These are phyloP conservation scores for Morpho helenor DNA, from an alignment of 2,888 invertebrate genomes.

Conservation along the genomic window DNA sequence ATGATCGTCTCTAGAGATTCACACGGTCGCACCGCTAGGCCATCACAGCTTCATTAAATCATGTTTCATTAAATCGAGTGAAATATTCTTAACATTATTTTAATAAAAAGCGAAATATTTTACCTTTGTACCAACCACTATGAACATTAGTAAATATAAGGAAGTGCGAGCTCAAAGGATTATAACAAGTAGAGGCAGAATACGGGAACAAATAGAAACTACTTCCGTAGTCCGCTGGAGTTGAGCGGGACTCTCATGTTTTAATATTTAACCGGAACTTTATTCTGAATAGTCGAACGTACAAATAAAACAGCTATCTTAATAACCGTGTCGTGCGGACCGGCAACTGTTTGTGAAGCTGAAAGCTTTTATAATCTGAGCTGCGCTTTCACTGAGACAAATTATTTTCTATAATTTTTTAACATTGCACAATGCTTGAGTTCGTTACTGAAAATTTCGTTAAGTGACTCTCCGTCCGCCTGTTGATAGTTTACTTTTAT, in stretches of 20 bases:
- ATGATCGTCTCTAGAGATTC: no score
- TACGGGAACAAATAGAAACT: conserved; percentile 27
- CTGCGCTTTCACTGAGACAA: conserved; percentile 41
- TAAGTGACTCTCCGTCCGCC: no score
- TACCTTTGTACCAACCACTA: conserved; percentile 12
- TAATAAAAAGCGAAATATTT: conserved; percentile 10
- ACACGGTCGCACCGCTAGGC: no score
- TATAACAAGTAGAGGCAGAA: conserved; percentile 22
- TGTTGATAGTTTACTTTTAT: no score
- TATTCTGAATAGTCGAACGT: conserved; percentile 59
- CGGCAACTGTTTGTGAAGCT: conserved; percentile 44
- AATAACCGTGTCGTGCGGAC: conserved; percentile 59
- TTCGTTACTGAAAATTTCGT: no score
- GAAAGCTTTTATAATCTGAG: conserved; percentile 67
- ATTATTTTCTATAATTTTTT: background rate
- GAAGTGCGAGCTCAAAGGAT: conserved; percentile 22
- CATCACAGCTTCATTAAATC: no score
- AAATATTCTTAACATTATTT: conserved; percentile 9
- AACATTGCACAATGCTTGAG: no score
- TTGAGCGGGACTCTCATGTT: conserved; percentile 49
- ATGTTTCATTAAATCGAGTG: no score
- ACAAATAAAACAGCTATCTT: conserved; percentile 66
- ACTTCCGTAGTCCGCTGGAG: conserved; percentile 28
- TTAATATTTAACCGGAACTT: conserved; percentile 69
- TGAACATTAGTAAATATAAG: conserved; percentile 10